Base-by-base conservation (phyloP, 1,140 invertebrate species). In the Pachypsylla venusta region DNA sequence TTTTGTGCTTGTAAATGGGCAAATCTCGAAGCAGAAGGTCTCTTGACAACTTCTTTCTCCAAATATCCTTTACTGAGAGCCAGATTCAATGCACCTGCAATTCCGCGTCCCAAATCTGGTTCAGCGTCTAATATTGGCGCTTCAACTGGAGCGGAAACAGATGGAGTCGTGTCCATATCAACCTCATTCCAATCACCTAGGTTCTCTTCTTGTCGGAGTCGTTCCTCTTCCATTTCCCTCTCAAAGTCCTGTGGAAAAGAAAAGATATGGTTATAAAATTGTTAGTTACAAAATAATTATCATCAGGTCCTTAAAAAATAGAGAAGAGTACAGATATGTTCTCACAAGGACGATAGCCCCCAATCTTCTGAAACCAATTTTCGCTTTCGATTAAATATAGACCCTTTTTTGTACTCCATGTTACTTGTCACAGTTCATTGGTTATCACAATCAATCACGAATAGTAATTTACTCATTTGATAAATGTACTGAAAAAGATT, bases 21-120 rank as follows among this genome's bases (percentile, higher is more conserved):
- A 73, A 85, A 80, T 65, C 83, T 73, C n/a, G 80, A 79, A 59
- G 81, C 84, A 2, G 82, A 82, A 0, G 81, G 82, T 48, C 79
- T 73, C 68, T 86, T 84, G 13, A 75, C 76, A 39, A 85, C 81
- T 66, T 89, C 86, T 67, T 85, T 84, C 69, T 94, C 89, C 10
- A 98, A 74, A 71, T 96, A 97, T 14, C 92, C 96, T 79, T 98
- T 98, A 64, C 91, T 95, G 68, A 89, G 79, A 7, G 95, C 95
- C 35, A 99, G 72, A 67, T 86, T 83, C 40, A 99, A 75, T 3
- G 96, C 95, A 61, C 90, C 91, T 56, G 82, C 93, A 20, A 98
- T 81, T 42, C 96, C 95, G 26, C 82, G 79, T 54, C 86, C 90
- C n/a, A 96, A 81, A 68, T 93, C 85, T 0, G 94, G 93, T 74